Conservation (phyloP, 1,140 invertebrate genomes). For the Cherax destructor region DNA sequence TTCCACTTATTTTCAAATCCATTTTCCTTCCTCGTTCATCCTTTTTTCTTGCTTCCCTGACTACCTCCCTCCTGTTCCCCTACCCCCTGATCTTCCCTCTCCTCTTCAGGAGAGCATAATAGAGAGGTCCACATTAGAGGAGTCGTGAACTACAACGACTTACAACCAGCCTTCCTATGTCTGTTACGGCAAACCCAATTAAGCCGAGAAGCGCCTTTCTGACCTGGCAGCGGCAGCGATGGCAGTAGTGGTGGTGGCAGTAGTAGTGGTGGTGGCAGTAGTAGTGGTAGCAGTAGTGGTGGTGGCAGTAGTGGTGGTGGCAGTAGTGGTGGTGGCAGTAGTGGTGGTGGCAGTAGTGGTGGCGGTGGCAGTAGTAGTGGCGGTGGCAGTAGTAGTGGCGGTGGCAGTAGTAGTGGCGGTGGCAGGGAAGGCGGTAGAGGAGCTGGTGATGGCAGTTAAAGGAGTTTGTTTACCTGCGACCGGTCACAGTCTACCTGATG, state of each 20-base stretch:
- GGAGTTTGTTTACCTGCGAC: too few relatives aligned
- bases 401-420: too few relatives aligned
- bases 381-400: too few relatives aligned
- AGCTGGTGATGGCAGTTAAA: too few relatives aligned
- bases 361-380: too few relatives aligned
- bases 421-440: too few relatives aligned
- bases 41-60: too few relatives aligned
- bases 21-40: too few relatives aligned
- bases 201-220: conserved; percentile 28
- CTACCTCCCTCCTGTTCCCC: background rate
- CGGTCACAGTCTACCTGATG: too few relatives aligned
- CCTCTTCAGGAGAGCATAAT: background rate
- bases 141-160: background rate
- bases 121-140: background rate
- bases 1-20: too few relatives aligned
- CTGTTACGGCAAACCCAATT: conserved; percentile 45
- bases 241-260: conserved; percentile 1
- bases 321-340: background rate
- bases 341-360: too few relatives aligned
- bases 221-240: background rate
- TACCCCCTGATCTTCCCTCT: background rate
- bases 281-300: background rate
- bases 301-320: background rate
- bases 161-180: background rate
- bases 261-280: background rate